Base-by-base conservation (phyloP, 2,113 vertebrate species). In the Melanerpes aurifrons region DNA sequence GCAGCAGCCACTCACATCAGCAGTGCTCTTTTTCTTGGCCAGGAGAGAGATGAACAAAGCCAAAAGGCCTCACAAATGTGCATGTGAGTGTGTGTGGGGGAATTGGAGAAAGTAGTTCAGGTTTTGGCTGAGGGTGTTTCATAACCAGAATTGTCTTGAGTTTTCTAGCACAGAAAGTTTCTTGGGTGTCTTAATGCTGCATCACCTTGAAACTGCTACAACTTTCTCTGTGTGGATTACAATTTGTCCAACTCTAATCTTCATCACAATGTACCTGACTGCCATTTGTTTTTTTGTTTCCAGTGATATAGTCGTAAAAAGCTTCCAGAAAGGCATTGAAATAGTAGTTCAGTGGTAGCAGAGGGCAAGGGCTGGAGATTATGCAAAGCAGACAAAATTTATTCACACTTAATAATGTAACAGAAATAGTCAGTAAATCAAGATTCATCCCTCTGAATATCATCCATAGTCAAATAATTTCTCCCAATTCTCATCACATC, bases 51-150 rank as follows among this genome's bases (percentile, higher is more conserved):
- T 28, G 10, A 50, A 74, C 35, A 21, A 31, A 25, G 7, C 6
- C 35, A 15, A 32, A 31, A 37, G 8, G 5, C 16, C 58, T 79
- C 25, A 56, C 12, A 56, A 68, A 8, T 17, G 64, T 1, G 4
- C 3, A 14, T 37, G 10, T 35, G 7, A 68, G 2, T 20, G 10
- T 24, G 29, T 50, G 0, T 6, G 40, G 22, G 9, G 3, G 12
- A 85, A 7, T 3, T 22, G 40, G 17, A 86, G 21, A 69, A 94
- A 81, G 58, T 37, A 73, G 72, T 69, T 72, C 67, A 66, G 12
- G 2, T 26, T 81, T 86, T 80, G 28, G 40, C 4, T 24, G 21
- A 63, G 25, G 28, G 59, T 57, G 14, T 56, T 72, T 58, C 72
- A 54, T 92, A 84, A 59, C 1, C 10, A 82, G 15, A 68, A 35